phyloP scores from a whole-genome alignment of 2,888 invertebrate genomes.

The Beris morrisii region DNA sequence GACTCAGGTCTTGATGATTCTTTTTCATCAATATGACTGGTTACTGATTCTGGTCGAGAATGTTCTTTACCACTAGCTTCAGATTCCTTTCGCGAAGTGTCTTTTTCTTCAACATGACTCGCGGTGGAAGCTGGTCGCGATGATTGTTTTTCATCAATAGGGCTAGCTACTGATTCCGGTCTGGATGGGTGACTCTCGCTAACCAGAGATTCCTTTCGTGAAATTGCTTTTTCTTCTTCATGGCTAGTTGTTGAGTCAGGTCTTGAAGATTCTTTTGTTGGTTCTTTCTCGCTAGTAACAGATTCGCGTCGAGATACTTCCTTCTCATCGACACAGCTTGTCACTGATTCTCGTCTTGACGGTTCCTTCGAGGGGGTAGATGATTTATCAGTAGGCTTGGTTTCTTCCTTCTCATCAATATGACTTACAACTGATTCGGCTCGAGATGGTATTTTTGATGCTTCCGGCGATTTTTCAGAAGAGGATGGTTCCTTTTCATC shows the following conservation, averaged over 20 bases:
- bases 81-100: no score
- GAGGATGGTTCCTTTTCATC: slow-evolving; percentile 34
- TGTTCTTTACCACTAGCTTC: slow-evolving; percentile 17
- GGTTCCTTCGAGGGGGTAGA: slow-evolving; percentile 38
- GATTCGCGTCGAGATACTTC: slow-evolving; percentile 48
- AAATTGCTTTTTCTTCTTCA: background rate
- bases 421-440: background rate
- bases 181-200: slow-evolving; percentile 43
- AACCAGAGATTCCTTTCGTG: slow-evolving; percentile 44
- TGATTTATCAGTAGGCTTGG: slow-evolving; percentile 29
- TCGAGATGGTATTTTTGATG: slow-evolving; percentile 39
- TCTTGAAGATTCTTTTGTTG: slow-evolving; percentile 39
- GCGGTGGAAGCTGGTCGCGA: slow-evolving; percentile 33
- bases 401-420: slow-evolving; percentile 31
- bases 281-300: slow-evolving; percentile 42
- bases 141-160: slow-evolving; percentile 34
- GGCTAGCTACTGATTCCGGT: slow-evolving; percentile 44
- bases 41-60: slow-evolving; percentile 40
- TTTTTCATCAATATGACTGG: slow-evolving; percentile 20
- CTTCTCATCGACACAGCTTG: slow-evolving; percentile 37
- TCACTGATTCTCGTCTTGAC: slow-evolving; percentile 34
- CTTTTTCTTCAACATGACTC: slow-evolving; percentile 5
- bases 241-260: slow-evolving; percentile 42
- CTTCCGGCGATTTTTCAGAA: slow-evolving; percentile 34
- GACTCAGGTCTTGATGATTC: slow-evolving; percentile 35